Base-by-base conservation (phyloP, 1,140 invertebrate genomes). In the Drosophila baimaii region DNA sequence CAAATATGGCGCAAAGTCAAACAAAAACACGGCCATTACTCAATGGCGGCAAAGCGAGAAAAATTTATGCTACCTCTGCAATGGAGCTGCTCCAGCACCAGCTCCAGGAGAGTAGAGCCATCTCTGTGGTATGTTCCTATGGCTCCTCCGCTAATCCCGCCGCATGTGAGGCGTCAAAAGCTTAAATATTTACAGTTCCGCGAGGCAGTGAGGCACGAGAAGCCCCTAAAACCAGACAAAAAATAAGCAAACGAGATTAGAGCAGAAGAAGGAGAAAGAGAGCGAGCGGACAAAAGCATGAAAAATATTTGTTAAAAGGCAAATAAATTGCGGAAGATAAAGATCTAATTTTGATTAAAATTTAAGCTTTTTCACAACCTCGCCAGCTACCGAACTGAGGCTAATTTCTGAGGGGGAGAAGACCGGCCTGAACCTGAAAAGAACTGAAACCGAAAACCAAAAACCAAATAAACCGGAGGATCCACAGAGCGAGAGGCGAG, bases 281-380 rank as follows among this genome's bases (percentile, higher is more conserved):
- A 35, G 46, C 59, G 46, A 31, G 64, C 31, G 19, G 35, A 33
- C 57, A 64, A 62, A 79, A 86, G 79, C 63, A 81, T 81, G 63
- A 81, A 85, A 75, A 86, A 88, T 82, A 88, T 88, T 88, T 88
- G 83, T 88, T 85, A 81, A 86, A 86, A 76, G 73, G 71, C 82
- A 86, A 86, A 86, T 86, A 86, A 86, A 81, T 86, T 84, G 84
- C 84, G 47, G 69, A 46, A 75, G 84, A 89, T 89, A 89, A 89
- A 75, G 81, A 89, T 89, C 84, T 84, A 84, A 84, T 89, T 89
- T 89, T 89, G 85, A 89, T 89, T 89, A 89, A 89, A 89, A 89
- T 89, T 89, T 89, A 89, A 89, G 84, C 84, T 89, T 89, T 89
- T 89, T 89, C 84, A 89, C 84, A 89, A 90, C 84, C 83, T 81